Base-by-base conservation (phyloP, 2,797 vertebrate genomes). In the Choloepus didactylus region DNA sequence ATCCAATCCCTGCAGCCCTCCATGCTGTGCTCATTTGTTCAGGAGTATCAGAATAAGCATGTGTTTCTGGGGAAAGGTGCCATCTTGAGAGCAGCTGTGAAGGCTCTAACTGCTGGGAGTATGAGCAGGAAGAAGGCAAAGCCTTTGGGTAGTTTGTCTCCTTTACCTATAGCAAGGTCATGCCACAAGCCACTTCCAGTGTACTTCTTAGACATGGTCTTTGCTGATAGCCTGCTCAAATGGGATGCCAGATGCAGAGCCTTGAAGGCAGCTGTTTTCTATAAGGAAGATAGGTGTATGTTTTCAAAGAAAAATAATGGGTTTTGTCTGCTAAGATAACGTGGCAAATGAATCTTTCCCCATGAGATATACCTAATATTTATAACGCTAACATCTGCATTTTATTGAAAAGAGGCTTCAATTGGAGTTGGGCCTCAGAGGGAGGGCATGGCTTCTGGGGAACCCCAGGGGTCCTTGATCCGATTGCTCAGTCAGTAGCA, bases 381-480 rank as follows among this genome's bases (percentile, higher is more conserved):
- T 66, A 67, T 56, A 59, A 76, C 19, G 15, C 14, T 41, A 83
- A 27, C 5, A 31, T 56, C 9, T 83, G 75, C 27, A 21, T 93
- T 87, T 70, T 90, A 62, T 18, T 31, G 29, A 44, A 80, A 75
- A 86, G 69, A 80, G 21, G 46, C 49, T 95, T 95, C 69, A 6
- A 0, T 7, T 88, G 54, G 75, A 80, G 54, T 67, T 91, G 29
- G 18, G 29, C 44, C 70, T 70, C 29, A 12, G 41, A 49, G 51
- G 38, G 60, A 82, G 35, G 73, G 31, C 27, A 7, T 31, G 79
- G 51, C 77, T 60, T 82, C 38, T 38, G 44, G 23, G 12, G 11
- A 16, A 16, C 44, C n/a, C 16, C 56, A 35, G 18, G 35, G 29
- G 9, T 10, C 76, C 51, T 44, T 41, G 46, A 21, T 15, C n/a